phyloP scores from a whole-genome alignment of 37 sponge, comb jelly and placozoan genomes.

The Cliona cf. orientalis region DNA sequence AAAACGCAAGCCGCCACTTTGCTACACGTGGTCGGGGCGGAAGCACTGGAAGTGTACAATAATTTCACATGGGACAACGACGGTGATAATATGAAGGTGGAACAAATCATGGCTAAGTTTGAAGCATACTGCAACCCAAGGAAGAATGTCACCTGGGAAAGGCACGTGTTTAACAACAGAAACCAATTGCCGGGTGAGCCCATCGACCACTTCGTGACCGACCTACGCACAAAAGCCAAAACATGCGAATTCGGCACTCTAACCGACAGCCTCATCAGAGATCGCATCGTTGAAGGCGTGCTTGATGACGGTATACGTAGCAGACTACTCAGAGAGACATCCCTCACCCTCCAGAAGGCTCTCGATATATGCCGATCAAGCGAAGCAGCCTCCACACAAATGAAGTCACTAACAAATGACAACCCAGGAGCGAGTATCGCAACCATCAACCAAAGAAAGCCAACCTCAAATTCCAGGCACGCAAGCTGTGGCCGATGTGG shows the following conservation, averaged over 20 bases:
- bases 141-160: slow-evolving; percentile 43
- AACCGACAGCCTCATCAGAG: slow-evolving; percentile 37
- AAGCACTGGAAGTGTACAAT: slow-evolving; percentile 38
- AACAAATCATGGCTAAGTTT: slow-evolving; percentile 9
- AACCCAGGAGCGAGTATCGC: no score
- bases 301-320: slow-evolving; percentile 1
- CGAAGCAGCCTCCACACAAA: slow-evolving; percentile 18
- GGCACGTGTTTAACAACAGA: slow-evolving; percentile 52
- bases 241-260: slow-evolving; percentile 38
- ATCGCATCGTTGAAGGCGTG: slow-evolving; percentile 39
- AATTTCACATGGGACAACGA: slow-evolving; percentile 8
- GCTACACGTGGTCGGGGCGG: slow-evolving; percentile 27
- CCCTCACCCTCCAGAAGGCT: slow-evolving; percentile 19
- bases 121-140: slow-evolving; percentile 32
- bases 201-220: slow-evolving; percentile 40
- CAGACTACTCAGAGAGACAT: slow-evolving; percentile 34
- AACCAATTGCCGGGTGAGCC: slow-evolving; percentile 27
- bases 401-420: slow-evolving; percentile 16
- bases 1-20: slow-evolving; percentile 13
- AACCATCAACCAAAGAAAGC: neutral
- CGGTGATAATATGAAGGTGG: slow-evolving; percentile 16
- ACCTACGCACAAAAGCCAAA: slow-evolving; percentile 18
- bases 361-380: slow-evolving; percentile 42
- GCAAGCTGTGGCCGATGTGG: neutral
- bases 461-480: neutral